phyloP scores from a whole-genome alignment of 2,888 invertebrate genomes.

The Tortrix viridana region DNA sequence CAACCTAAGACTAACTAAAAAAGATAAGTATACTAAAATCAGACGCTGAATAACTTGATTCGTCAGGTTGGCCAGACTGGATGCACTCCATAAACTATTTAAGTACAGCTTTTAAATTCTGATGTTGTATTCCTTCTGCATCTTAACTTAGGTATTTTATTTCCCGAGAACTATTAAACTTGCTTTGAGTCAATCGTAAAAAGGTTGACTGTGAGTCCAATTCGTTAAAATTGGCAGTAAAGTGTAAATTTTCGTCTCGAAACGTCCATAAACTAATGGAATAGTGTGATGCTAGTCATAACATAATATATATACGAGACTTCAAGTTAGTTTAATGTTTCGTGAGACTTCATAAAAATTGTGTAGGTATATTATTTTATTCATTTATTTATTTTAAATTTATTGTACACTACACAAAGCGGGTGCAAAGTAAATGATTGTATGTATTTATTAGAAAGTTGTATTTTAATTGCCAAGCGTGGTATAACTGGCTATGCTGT shows the following conservation, averaged over 20 bases:
- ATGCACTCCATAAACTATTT: constrained; percentile 33
- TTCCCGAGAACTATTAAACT: constrained; percentile 49
- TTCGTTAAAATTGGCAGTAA: constrained; percentile 65
- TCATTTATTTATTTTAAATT: too few species aligned
- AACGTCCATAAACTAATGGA: constrained; percentile 62
- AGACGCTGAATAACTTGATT: constrained; percentile 20
- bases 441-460: too few species aligned
- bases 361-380: too few species aligned
- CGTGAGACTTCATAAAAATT: too few species aligned
- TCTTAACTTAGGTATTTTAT: constrained; percentile 39
- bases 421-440: too few species aligned
- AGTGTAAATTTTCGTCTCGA: constrained; percentile 66
- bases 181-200: constrained; percentile 58
- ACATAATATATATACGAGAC: constrained; percentile 43
- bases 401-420: too few species aligned
- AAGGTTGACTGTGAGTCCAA: constrained; percentile 49
- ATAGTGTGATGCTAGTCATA: constrained; percentile 53
- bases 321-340: background rate
- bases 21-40: background rate
- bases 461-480: too few species aligned
- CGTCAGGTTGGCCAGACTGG: constrained; percentile 28
- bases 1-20: too few species aligned
- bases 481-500: too few species aligned
- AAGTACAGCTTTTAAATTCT: constrained; percentile 28
- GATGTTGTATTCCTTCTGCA: constrained; percentile 28